A percentile compares a stretch with the other conserved stretches of the same genome.
phyloP scores from a whole-genome alignment of 2,113 vertebrate genomes.

The Sceloporus tristichus region DNA sequence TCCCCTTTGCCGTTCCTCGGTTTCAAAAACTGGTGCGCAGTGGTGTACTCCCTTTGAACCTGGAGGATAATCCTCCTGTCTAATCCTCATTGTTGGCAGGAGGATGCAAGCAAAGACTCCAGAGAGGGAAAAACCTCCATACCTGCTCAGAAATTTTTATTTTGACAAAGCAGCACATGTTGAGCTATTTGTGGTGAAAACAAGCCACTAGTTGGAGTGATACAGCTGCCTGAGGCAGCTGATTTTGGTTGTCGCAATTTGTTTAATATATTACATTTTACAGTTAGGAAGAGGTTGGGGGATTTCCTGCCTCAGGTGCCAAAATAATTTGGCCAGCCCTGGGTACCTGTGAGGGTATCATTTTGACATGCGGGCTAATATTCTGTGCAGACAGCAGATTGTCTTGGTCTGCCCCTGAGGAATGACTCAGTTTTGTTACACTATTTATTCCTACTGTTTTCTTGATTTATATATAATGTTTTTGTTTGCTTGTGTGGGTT shows the following conservation, averaged over 20 bases:
- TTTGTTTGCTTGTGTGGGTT: neutral
- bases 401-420: neutral
- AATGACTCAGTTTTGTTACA: neutral
- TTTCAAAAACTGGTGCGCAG: no score
- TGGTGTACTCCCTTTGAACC: no score
- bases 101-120: neutral
- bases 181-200: no score
- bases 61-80: neutral
- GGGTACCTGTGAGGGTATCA: neutral
- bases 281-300: neutral
- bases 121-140: neutral
- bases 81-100: neutral
- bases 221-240: neutral
- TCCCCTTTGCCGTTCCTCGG: no score
- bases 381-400: neutral
- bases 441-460: neutral
- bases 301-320: neutral
- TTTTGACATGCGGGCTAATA: neutral
- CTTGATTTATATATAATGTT: neutral
- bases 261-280: neutral
- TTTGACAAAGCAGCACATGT: no score
- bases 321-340: neutral
- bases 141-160: no score
- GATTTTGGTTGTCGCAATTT: neutral
- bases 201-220: no score